Percentiles rank a stretch among this genome's conserved stretches.
These are phyloP conservation scores for Nemapogon koenigi DNA, from an alignment of 2,888 invertebrate genomes.

Conservation along the genomic window DNA sequence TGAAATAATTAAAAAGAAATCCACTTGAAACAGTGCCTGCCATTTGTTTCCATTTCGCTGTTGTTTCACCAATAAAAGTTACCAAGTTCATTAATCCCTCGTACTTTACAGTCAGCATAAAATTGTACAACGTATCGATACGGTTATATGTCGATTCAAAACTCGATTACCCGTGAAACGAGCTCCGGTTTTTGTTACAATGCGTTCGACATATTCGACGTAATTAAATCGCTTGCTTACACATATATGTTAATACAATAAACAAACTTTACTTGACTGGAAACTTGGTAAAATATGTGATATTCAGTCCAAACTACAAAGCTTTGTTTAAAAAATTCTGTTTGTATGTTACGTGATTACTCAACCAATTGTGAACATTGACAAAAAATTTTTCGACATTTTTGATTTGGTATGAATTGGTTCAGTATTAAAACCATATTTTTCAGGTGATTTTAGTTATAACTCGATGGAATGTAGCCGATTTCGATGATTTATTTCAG, in stretches of 20 bases:
- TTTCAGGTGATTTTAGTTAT: too few relatives aligned
- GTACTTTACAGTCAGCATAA: conserved; percentile 10
- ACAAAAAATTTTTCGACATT: neutral
- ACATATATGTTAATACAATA: neutral
- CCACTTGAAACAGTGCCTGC: too few relatives aligned
- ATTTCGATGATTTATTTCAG: too few relatives aligned
- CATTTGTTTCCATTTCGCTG: conserved; percentile 5
- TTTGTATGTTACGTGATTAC: neutral
- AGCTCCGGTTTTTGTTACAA: conserved; percentile 15
- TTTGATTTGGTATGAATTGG: too few relatives aligned
- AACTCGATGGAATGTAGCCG: too few relatives aligned
- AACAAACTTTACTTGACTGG: neutral
- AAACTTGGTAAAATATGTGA: neutral
- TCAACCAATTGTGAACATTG: neutral
- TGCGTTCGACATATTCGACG: conserved; percentile 9
- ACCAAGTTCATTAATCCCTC: conserved; percentile 10
- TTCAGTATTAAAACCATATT: too few relatives aligned
- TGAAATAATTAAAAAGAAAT: too few relatives aligned
- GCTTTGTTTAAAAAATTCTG: neutral
- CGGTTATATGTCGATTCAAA: conserved; percentile 12
- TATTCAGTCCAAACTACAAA: neutral
- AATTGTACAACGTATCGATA: conserved; percentile 9
- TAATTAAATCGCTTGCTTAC: conserved; percentile 10
- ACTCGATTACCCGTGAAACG: conserved; percentile 18
- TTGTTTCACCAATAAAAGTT: conserved; percentile 9